Percentiles rank a stretch among this genome's conserved stretches.
phyloP scores from a whole-genome alignment of 2,888 invertebrate species.

The Aphidius colemani region DNA sequence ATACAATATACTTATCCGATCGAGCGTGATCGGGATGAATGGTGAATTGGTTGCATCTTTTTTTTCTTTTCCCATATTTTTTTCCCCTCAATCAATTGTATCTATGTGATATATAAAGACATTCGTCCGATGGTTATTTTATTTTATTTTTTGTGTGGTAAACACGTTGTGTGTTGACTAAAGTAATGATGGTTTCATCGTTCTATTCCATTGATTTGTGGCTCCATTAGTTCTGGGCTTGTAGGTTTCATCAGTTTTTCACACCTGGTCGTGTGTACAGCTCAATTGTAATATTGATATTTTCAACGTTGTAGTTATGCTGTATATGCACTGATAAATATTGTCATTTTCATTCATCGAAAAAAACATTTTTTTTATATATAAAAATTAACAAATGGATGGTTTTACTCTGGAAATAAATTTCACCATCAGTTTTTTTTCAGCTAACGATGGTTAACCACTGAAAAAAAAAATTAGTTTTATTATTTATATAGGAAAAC shows the following conservation, averaged over 20 bases:
- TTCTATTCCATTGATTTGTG: constrained; percentile 53
- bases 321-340: background rate
- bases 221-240: constrained; percentile 58
- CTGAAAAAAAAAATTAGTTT: no score
- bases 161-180: constrained; percentile 53
- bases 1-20: constrained; percentile 39
- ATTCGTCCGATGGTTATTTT: constrained; percentile 22
- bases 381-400: no score
- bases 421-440: no score
- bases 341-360: background rate
- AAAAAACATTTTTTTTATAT: background rate
- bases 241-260: constrained; percentile 36
- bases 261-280: constrained; percentile 41
- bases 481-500: no score
- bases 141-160: constrained; percentile 47
- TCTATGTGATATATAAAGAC: constrained; percentile 20
- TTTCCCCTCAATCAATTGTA: constrained; percentile 18
- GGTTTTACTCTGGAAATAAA: no score
- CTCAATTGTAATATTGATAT: no score
- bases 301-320: no score
- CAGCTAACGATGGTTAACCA: no score
- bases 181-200: constrained; percentile 49
- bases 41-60: constrained; percentile 40
- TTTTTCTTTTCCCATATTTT: constrained; percentile 18
- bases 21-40: constrained; percentile 52